A percentile compares a stretch with the other conserved stretches of the same genome.
Evolutionary conservation across 2,888 invertebrate genomes (phyloP).

Genomic region (Hemistola chrysoprasaria): DNA sequence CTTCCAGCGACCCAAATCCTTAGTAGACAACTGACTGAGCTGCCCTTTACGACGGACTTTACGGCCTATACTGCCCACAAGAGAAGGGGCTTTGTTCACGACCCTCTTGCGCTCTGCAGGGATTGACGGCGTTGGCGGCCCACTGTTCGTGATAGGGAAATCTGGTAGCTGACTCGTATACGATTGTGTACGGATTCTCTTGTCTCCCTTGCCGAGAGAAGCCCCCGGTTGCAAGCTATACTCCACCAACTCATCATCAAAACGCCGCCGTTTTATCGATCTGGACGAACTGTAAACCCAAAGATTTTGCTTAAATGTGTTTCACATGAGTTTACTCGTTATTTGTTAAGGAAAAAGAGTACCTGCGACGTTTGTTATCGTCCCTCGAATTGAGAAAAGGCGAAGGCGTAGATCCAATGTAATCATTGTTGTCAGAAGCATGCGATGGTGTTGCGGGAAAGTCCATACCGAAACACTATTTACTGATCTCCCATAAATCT

Average conservation of each 20-base stretch:
- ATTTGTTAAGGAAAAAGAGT: slow-evolving; percentile 10
- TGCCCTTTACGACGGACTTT: slow-evolving; percentile 84
- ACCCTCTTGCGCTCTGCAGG: slow-evolving; percentile 56
- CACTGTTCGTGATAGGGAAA: slow-evolving; percentile 46
- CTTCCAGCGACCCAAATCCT: slow-evolving; percentile 97
- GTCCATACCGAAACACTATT: slow-evolving; percentile 55
- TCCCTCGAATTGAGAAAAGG: slow-evolving; percentile 63
- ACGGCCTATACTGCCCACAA: slow-evolving; percentile 59
- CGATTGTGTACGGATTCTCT: slow-evolving; percentile 73
- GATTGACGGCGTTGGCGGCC: slow-evolving; percentile 46
- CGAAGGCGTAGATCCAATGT: slow-evolving; percentile 53
- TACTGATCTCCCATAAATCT: too few relatives aligned
- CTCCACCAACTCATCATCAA: slow-evolving; percentile 98
- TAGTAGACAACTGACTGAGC: slow-evolving; percentile 87
- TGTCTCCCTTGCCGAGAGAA: slow-evolving; percentile 70
- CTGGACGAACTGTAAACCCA: slow-evolving; percentile 89
- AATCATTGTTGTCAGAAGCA: slow-evolving; percentile 70
- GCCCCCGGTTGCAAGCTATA: slow-evolving; percentile 88
- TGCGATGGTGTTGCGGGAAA: slow-evolving; percentile 68
- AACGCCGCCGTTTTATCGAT: slow-evolving; percentile 96
- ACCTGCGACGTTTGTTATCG: slow-evolving; percentile 77
- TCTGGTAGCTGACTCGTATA: slow-evolving; percentile 80
- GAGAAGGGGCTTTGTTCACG: slow-evolving; percentile 65
- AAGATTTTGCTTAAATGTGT: background rate
- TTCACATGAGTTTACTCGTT: background rate